A percentile compares a stretch with the other conserved stretches of the same genome.
Evolutionary conservation across 1,140 invertebrate genomes (phyloP).

Genomic region (Diabrotica virgifera): DNA sequence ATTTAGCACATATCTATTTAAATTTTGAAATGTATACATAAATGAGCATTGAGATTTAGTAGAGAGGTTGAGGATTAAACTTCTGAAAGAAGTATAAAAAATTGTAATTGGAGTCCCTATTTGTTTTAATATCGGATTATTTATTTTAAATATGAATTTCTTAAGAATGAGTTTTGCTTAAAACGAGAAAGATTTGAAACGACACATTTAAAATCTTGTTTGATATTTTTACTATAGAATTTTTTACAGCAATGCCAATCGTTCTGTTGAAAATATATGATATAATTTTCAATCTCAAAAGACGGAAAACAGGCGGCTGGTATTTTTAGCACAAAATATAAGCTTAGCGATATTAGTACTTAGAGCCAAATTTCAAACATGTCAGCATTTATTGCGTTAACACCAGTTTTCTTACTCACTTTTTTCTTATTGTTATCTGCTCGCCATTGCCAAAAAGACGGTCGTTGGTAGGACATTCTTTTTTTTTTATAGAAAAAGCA

Average conservation of each 20-base stretch:
- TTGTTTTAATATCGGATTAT: too few species aligned
- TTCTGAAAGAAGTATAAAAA: too few species aligned
- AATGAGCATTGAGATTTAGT: too few species aligned
- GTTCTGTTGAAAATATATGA: not conserved
- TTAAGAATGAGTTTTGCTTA: too few species aligned
- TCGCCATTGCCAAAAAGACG: constrained; percentile 55
- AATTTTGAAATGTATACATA: too few species aligned
- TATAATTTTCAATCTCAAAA: not conserved
- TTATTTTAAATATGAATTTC: too few species aligned
- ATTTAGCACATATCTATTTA: too few species aligned
- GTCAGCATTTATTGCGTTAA: not conserved
- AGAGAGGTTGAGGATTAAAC: too few species aligned
- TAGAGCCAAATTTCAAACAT: constrained; percentile 9
- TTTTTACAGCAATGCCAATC: not conserved
- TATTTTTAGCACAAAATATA: constrained; percentile 14
- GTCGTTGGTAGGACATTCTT: constrained; percentile 55
- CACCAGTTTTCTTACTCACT: constrained; percentile 31
- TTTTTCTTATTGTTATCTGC: constrained; percentile 35
- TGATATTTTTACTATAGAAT: not conserved
- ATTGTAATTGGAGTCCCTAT: too few species aligned
- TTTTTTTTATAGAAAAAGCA: constrained; percentile 21
- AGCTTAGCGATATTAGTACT: not conserved
- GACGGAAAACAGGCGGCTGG: not conserved
- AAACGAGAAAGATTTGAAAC: too few species aligned
- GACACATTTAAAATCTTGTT: too few species aligned